Percentiles rank a stretch among this genome's conserved stretches.
phyloP scores from a whole-genome alignment of 2,888 invertebrate species.

The Caenorhabditis parvicauda region DNA sequence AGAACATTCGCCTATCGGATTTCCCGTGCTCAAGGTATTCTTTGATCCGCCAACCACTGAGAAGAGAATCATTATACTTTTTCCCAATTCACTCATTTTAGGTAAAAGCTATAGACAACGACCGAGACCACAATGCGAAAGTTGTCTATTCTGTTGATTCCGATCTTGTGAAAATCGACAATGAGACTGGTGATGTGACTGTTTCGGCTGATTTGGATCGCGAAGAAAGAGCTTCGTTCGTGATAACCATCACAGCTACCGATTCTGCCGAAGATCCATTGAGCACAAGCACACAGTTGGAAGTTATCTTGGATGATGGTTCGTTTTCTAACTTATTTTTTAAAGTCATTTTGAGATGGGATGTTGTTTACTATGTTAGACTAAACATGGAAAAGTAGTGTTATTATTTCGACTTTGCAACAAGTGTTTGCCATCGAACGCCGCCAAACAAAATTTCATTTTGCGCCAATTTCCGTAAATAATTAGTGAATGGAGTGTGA shows the following conservation, averaged over 20 bases:
- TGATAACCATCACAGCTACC: constrained; percentile 84
- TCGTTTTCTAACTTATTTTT: background rate
- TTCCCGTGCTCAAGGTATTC: constrained; percentile 74
- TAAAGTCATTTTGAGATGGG: background rate
- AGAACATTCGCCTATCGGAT: constrained; percentile 85
- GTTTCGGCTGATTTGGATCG: constrained; percentile 76
- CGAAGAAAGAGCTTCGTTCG: constrained; percentile 77
- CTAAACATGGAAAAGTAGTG: too few species aligned
- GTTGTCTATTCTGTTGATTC: constrained; percentile 66
- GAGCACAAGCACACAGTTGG: constrained; percentile 90
- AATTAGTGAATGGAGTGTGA: too few species aligned
- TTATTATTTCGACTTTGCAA: background rate
- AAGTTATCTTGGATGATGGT: constrained; percentile 86
- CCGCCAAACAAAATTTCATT: too few species aligned
- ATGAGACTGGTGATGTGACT: constrained; percentile 87
- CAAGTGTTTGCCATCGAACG: too few species aligned
- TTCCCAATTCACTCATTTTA: background rate
- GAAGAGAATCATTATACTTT: background rate
- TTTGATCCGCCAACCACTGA: background rate
- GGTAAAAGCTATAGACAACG: constrained; percentile 76
- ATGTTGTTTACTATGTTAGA: too few species aligned
- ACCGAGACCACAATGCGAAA: constrained; percentile 86
- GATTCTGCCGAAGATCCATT: constrained; percentile 87
- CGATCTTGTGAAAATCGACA: constrained; percentile 74
- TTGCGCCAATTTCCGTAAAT: constrained; percentile 37